Evolutionary conservation across 2,888 invertebrate species (phyloP).

Genomic region (Notodonta dromedarius): DNA sequence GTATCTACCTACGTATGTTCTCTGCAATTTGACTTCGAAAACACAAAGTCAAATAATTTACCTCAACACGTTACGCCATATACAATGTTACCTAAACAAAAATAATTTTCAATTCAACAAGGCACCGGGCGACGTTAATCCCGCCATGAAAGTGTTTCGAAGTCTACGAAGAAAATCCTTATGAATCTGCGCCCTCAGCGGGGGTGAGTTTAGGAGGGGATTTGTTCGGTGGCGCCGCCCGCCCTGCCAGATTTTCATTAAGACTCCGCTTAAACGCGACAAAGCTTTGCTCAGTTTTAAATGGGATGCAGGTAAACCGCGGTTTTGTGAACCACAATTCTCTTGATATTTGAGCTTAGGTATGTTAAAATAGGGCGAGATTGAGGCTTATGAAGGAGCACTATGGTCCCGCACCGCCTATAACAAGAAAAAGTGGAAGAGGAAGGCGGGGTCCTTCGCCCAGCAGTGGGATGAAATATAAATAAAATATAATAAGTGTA

Average conservation of each 20-base stretch:
- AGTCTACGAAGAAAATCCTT: slow-evolving; percentile 53
- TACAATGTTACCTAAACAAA: slow-evolving; percentile 7
- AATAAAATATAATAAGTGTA: too few species aligned
- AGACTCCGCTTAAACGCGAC: slow-evolving; percentile 62
- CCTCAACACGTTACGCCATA: neutral
- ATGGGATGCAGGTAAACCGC: slow-evolving; percentile 33
- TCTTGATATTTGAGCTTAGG: slow-evolving; percentile 11
- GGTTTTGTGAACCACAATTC: slow-evolving; percentile 16
- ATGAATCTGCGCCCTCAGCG: slow-evolving; percentile 56
- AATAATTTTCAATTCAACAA: slow-evolving; percentile 41
- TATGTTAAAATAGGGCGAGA: too few species aligned
- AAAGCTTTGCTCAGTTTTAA: slow-evolving; percentile 51
- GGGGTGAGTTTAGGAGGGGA: slow-evolving; percentile 50
- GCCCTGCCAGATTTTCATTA: slow-evolving; percentile 68
- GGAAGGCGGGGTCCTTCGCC: too few species aligned
- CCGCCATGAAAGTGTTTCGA: slow-evolving; percentile 56
- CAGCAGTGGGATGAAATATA: too few species aligned
- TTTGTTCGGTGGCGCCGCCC: slow-evolving; percentile 53
- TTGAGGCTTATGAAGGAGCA: too few species aligned
- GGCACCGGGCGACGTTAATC: slow-evolving; percentile 37
- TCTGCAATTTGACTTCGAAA: too few species aligned
- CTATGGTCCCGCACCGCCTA: too few species aligned
- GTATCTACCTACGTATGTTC: too few species aligned
- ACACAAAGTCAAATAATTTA: neutral
- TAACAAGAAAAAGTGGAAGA: too few species aligned